Percentiles rank a stretch among this genome's conserved stretches.
Conservation (phyloP, 2,113 vertebrate species). For the Solenodon paradoxus region DNA sequence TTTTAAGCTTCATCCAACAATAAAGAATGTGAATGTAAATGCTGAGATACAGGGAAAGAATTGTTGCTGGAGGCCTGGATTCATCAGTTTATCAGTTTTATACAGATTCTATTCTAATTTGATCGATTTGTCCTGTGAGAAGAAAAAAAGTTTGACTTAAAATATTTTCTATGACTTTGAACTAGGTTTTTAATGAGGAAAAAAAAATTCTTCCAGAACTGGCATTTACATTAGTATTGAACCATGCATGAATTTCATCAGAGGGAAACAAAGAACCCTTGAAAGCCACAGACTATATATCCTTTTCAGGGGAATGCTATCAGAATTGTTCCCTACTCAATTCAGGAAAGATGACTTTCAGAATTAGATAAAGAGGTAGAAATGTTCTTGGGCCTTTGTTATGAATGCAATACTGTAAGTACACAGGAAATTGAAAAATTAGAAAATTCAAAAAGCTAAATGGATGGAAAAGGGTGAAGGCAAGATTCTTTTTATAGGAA, state of each 20-base stretch:
- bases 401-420: conserved; percentile 39
- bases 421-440: conserved; percentile 70
- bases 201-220: conserved; percentile 35
- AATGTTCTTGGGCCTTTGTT: conserved; percentile 37
- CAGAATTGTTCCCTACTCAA: neutral
- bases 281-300: neutral
- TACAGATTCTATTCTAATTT: conserved; percentile 37
- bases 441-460: conserved; percentile 68
- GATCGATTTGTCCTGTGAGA: conserved; percentile 64
- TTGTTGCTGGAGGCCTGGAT: conserved; percentile 57
- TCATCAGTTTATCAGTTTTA: conserved; percentile 73
- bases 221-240: conserved; percentile 7
- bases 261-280: neutral
- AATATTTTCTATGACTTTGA: conserved; percentile 71
- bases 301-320: conserved; percentile 7
- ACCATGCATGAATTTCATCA: conserved; percentile 4
- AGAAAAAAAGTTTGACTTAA: conserved; percentile 77
- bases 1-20: conserved; percentile 29
- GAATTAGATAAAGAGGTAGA: conserved; percentile 27
- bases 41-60: conserved; percentile 56
- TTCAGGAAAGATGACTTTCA: neutral
- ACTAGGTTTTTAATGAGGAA: conserved; percentile 57
- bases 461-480: conserved; percentile 77
- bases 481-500: conserved; percentile 78
- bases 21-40: neutral